Evolutionary conservation across 2,797 vertebrate genomes (phyloP).

Genomic region (Rhodeus uyekii): DNA sequence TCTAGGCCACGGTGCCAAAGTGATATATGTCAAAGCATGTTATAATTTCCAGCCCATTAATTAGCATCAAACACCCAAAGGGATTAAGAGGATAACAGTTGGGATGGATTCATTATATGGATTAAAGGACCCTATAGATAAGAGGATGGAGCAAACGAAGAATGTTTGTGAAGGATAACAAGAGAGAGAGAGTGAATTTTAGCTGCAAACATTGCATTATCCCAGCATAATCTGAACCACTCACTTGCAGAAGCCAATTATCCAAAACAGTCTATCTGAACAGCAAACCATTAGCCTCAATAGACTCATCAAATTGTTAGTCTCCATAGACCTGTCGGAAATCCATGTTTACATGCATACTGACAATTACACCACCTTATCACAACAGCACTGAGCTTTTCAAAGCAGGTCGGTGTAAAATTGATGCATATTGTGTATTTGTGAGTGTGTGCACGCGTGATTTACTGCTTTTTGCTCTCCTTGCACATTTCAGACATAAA

Average conservation of each 20-base stretch:
- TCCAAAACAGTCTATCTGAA: constrained; percentile 46
- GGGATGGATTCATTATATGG: constrained; percentile 25
- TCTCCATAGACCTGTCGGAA: constrained; percentile 34
- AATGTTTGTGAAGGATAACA: constrained; percentile 14
- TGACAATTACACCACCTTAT: constrained; percentile 37
- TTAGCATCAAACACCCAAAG: constrained; percentile 49
- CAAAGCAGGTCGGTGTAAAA: constrained; percentile 2
- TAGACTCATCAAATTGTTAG: constrained; percentile 27
- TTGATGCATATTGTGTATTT: background rate
- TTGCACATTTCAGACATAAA: constrained; percentile 25
- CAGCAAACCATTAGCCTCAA: constrained; percentile 36
- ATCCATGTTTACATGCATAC: constrained; percentile 6
- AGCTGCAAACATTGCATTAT: constrained; percentile 30
- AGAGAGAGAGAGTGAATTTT: background rate
- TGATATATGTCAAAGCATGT: constrained; percentile 55
- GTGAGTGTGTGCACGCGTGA: background rate
- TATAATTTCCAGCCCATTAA: constrained; percentile 53
- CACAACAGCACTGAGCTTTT: constrained; percentile 35
- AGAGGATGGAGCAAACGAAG: constrained; percentile 2
- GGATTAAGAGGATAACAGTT: constrained; percentile 17
- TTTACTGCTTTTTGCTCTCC: background rate
- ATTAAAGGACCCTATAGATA: constrained; percentile 35
- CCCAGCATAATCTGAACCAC: constrained; percentile 43
- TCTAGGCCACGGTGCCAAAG: constrained; percentile 45
- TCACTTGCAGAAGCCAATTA: constrained; percentile 51